Evolutionary conservation across 2,113 vertebrate genomes (phyloP).

Genomic region (Triplophysa siluroides): DNA sequence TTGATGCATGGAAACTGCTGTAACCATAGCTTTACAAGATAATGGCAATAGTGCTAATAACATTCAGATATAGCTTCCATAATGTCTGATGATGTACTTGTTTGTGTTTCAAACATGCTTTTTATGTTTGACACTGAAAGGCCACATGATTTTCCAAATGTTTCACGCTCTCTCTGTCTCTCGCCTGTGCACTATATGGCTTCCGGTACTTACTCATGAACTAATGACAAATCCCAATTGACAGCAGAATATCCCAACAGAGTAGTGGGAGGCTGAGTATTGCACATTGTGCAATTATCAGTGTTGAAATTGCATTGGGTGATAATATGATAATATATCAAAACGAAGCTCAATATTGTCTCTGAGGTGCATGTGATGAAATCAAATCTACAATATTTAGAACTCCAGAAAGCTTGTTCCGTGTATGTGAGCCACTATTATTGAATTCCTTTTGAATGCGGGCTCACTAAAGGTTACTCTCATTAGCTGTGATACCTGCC

Average conservation of each 20-base stretch:
- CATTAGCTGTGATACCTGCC: conserved; percentile 3
- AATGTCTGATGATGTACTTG: not conserved
- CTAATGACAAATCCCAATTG: conserved; percentile 17
- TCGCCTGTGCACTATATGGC: conserved; percentile 12
- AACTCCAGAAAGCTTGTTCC: not conserved
- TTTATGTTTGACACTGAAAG: not conserved
- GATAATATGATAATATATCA: not conserved
- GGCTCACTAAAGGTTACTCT: conserved; percentile 14
- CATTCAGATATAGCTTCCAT: not conserved
- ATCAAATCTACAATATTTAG: too few relatives aligned
- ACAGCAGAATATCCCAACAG: conserved; percentile 23
- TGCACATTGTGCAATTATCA: conserved; percentile 10
- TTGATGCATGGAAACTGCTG: conserved; percentile 41
- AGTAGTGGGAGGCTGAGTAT: not conserved
- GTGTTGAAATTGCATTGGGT: not conserved
- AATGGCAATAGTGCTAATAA: not conserved
- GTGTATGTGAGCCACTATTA: not conserved
- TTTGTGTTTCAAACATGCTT: conserved; percentile 2
- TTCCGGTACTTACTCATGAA: conserved; percentile 19
- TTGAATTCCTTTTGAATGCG: conserved; percentile 17
- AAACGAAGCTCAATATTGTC: too few relatives aligned
- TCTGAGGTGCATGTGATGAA: too few relatives aligned
- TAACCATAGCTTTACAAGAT: conserved; percentile 40
- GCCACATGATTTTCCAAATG: conserved; percentile 24
- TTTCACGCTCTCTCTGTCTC: not conserved